These are phyloP conservation scores for Leptopilina clavipes DNA, from an alignment of 1,140 invertebrate species.

Conservation along the genomic window DNA sequence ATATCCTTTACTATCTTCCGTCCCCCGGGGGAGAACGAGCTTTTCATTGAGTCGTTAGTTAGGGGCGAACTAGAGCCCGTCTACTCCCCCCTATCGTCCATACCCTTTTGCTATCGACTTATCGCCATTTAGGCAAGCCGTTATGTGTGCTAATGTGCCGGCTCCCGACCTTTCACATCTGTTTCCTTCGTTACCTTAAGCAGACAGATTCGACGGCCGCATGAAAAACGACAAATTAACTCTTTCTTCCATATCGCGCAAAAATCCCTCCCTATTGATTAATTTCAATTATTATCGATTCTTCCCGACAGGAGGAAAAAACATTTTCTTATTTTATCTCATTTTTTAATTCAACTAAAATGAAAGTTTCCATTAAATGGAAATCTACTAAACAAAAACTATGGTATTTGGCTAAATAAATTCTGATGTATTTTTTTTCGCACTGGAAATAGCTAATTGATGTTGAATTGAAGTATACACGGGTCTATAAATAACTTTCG, in stretches of 20 bases:
- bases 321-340: too few species aligned
- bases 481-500: neutral
- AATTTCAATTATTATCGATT: too few species aligned
- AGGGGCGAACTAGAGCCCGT: constrained; percentile 45
- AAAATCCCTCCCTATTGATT: too few species aligned
- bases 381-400: too few species aligned
- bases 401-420: too few species aligned
- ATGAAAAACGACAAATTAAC: constrained; percentile 33
- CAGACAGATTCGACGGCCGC: neutral
- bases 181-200: constrained; percentile 18
- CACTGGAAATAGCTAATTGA: neutral
- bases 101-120: constrained; percentile 40
- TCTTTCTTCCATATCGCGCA: too few species aligned
- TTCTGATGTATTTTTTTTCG: too few species aligned
- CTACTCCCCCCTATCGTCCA: neutral
- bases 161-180: constrained; percentile 15
- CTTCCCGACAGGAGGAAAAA: too few species aligned
- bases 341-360: too few species aligned
- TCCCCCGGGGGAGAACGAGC: constrained; percentile 60
- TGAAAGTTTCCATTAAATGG: too few species aligned
- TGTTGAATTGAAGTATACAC: neutral
- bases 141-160: constrained; percentile 48
- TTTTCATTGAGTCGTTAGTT: constrained; percentile 75
- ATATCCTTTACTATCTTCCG: constrained; percentile 59
- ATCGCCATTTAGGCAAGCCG: constrained; percentile 46